A percentile compares a stretch with the other conserved stretches of the same genome.
phyloP scores from a whole-genome alignment of 2,113 vertebrate species.

The Archilochus colubris region DNA sequence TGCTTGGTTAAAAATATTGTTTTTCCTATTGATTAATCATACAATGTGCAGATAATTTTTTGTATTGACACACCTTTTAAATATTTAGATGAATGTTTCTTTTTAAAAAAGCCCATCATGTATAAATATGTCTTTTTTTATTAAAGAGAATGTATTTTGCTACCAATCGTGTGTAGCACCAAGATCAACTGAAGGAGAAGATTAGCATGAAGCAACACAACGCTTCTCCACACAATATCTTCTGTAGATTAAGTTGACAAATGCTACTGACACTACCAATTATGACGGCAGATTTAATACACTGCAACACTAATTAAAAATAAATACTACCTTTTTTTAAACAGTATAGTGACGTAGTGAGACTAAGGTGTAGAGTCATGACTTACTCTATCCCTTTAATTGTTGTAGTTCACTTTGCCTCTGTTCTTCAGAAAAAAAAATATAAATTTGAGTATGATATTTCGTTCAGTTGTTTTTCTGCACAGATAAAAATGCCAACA shows the following conservation, averaged over 20 bases:
- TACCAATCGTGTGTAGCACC: not conserved
- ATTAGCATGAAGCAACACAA: not conserved
- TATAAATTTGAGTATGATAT: not conserved
- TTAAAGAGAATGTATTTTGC: not conserved
- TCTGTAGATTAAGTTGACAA: constrained; percentile 21
- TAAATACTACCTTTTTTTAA: constrained; percentile 15
- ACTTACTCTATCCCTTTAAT: not conserved
- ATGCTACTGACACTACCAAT: constrained; percentile 8
- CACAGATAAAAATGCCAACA: not conserved
- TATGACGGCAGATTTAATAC: constrained; percentile 16
- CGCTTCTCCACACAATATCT: not conserved
- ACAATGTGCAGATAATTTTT: not conserved
- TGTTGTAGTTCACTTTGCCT: not conserved
- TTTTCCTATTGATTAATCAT: not conserved
- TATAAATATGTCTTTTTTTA: not conserved
- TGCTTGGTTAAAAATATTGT: not conserved
- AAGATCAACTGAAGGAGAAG: not conserved
- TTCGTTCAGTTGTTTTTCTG: not conserved
- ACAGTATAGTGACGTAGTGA: not conserved
- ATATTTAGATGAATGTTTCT: not conserved
- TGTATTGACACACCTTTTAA: not conserved
- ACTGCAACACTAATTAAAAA: constrained; percentile 25
- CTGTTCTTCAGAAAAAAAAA: constrained; percentile 1
- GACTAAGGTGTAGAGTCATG: not conserved
- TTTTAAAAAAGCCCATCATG: not conserved